A percentile compares a stretch with the other conserved stretches of the same genome.
Evolutionary conservation across 2,113 vertebrate species (phyloP).

Genomic region (Sialia sialis): DNA sequence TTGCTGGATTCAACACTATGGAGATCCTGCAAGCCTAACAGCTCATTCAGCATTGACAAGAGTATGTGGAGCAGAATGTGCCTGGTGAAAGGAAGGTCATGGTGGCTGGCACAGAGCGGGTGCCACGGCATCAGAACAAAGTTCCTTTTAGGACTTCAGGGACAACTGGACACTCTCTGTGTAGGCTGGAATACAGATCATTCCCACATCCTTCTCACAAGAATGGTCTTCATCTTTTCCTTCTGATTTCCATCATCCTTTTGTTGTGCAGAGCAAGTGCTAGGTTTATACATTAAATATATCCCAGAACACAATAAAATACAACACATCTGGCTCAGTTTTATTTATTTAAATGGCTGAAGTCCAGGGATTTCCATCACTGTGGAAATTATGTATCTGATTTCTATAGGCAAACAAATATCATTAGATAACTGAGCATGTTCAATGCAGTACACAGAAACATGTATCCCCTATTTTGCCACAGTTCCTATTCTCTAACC

Average conservation of each 20-base stretch:
- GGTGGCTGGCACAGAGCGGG: background rate
- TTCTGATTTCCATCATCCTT: background rate
- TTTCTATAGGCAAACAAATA: background rate
- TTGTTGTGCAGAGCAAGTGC: background rate
- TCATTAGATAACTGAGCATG: background rate
- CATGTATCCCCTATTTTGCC: background rate
- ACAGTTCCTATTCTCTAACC: background rate
- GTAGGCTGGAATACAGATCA: background rate
- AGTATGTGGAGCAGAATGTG: background rate
- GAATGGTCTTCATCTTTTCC: background rate
- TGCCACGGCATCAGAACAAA: fast-evolving
- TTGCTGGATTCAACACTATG: fast-evolving
- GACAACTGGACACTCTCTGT: background rate
- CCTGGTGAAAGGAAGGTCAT: fast-evolving
- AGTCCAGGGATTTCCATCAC: background rate
- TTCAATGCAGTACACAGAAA: background rate
- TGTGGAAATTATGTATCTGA: background rate
- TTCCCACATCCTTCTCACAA: background rate
- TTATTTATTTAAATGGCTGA: background rate
- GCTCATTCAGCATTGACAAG: background rate
- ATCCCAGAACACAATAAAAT: background rate
- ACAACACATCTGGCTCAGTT: background rate
- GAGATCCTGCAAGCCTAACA: background rate
- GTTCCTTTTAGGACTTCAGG: background rate
- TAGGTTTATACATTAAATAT: background rate